phyloP scores from a whole-genome alignment of 2,797 vertebrate genomes.

The Acropternis orthonyx region DNA sequence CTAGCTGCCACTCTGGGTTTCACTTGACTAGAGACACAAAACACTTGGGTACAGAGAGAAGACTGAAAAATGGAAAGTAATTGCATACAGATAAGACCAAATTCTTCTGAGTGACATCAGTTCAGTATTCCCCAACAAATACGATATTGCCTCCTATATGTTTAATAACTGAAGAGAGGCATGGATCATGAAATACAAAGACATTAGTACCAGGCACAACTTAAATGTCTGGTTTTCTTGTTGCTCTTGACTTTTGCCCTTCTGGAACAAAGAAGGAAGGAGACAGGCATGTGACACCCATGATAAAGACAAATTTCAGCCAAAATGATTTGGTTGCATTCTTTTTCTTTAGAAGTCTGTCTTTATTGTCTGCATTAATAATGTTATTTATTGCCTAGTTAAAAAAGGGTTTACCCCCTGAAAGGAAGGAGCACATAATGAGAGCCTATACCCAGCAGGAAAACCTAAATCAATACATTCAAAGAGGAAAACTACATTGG shows the following conservation, averaged over 20 bases:
- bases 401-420: background rate
- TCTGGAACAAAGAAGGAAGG: background rate
- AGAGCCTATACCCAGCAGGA: background rate
- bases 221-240: background rate
- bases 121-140: background rate
- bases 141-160: background rate
- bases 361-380: background rate
- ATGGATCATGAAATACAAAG: background rate
- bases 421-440: background rate
- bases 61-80: background rate
- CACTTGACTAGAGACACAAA: background rate
- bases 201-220: background rate
- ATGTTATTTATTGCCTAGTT: background rate
- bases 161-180: background rate
- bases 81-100: background rate
- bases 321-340: background rate
- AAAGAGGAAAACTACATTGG: background rate
- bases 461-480: background rate
- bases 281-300: background rate
- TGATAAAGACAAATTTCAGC: background rate
- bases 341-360: background rate
- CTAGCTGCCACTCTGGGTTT: background rate
- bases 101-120: background rate
- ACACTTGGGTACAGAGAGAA: background rate
- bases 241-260: background rate